Evolutionary conservation across 2,888 invertebrate genomes (phyloP).

Genomic region (Spodoptera picta): DNA sequence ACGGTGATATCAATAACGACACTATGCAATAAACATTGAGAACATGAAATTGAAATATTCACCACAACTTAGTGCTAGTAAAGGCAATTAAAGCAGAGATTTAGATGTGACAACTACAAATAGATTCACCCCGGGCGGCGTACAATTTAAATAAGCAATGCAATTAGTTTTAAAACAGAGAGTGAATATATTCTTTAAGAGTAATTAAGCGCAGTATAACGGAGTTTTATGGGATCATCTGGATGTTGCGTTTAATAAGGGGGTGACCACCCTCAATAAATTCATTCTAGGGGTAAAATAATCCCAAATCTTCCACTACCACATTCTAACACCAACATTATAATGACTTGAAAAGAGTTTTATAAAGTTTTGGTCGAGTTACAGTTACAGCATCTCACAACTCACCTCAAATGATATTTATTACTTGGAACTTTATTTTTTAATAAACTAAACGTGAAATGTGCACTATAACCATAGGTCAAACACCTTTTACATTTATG

Average conservation of each 20-base stretch:
- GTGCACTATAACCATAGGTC: too few relatives aligned
- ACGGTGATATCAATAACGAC: slow-evolving; percentile 2
- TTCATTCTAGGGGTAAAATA: too few relatives aligned
- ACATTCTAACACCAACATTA: too few relatives aligned
- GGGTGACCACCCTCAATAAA: too few relatives aligned
- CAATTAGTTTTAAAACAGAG: slow-evolving; percentile 39
- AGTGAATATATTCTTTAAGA: slow-evolving; percentile 27
- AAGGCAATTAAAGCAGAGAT: slow-evolving; percentile 48
- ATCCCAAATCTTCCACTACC: too few relatives aligned
- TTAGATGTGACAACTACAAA: slow-evolving; percentile 48
- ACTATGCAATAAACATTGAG: slow-evolving; percentile 6
- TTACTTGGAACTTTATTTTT: too few relatives aligned
- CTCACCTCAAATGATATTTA: too few relatives aligned
- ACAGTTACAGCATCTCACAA: too few relatives aligned
- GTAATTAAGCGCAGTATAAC: slow-evolving; percentile 16
- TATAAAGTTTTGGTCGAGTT: too few relatives aligned
- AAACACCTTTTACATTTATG: neutral
- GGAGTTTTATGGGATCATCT: slow-evolving; percentile 12
- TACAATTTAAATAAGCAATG: slow-evolving; percentile 39
- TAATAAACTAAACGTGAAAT: too few relatives aligned
- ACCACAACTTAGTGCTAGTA: slow-evolving; percentile 20
- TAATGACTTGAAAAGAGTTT: too few relatives aligned
- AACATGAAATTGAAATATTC: slow-evolving; percentile 20
- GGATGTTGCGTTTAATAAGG: neutral
- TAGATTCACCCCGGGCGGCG: slow-evolving; percentile 39